Base-by-base conservation (phyloP, 2,888 invertebrate genomes). In the Emmelina monodactyla region DNA sequence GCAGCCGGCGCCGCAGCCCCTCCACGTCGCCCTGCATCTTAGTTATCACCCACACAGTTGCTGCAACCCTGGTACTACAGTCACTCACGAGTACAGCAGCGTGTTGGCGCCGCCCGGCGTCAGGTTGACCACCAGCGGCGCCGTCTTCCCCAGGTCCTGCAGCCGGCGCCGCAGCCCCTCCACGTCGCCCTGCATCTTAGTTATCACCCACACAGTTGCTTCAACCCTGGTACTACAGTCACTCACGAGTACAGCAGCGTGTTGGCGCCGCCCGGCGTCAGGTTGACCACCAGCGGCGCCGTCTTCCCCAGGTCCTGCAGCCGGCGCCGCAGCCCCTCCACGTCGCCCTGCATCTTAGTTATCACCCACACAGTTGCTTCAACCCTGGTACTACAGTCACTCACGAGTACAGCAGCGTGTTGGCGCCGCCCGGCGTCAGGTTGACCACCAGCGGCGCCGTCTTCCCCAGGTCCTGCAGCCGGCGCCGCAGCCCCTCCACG, bases 71-170 rank as follows among this genome's bases (percentile, higher is more conserved):
- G n/a, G n/a, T n/a, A n/a, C n/a, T n/a, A n/a, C n/a, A n/a, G n/a
- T n/a, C n/a, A 82, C 88, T 85, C 59, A 93, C 93, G 88, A 85
- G 60, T 92, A 95, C 16, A 97, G 76, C 41, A 96, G 67, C 0
- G 94, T 94, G 54, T 92, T 93, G 13, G 92, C 91, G 1, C 94
- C 95, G 39, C 88, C 89, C 1, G 93, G 93, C 2, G 94, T 89
- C 81, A 92, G 85, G 62, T 96, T 96, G 45, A 93, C 85, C 35
- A 95, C 83, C 33, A 87, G 84, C 34, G 88, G 88, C 0, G 89
- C 86, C 48, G 87, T 85, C 37, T 73, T 61, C 0, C 85, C 86
- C 32, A 89, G 67, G 4, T 87, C 83, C 32, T 85, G 81, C 37
- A 94, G 75, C 37, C 88, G 73, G 14, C 83, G 83, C 46, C 83